These are phyloP conservation scores for Silvanus unidentatus DNA, from an alignment of 2,888 invertebrate genomes.

Conservation along the genomic window DNA sequence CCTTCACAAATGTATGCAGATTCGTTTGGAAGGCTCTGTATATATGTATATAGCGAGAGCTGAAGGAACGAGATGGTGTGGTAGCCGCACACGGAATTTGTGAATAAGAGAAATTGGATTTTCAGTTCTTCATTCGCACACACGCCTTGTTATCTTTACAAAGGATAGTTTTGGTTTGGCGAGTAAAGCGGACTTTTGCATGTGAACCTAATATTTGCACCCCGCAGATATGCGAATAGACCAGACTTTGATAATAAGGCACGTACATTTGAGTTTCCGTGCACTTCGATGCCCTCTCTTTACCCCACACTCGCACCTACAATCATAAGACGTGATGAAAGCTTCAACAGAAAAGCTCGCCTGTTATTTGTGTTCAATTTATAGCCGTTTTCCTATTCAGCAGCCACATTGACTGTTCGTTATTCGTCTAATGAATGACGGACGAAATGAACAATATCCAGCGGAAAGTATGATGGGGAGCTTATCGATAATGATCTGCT, in stretches of 20 bases:
- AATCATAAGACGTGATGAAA: too few relatives aligned
- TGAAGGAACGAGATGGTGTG: conserved; percentile 9
- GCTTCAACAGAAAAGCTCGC: too few relatives aligned
- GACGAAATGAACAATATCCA: too few relatives aligned
- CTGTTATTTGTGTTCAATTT: too few relatives aligned
- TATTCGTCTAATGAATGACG: too few relatives aligned
- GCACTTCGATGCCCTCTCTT: conserved; percentile 1
- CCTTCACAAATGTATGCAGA: conserved; percentile 45
- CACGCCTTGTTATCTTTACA: conserved; percentile 41
- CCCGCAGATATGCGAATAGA: conserved; percentile 2
- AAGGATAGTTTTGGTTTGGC: conserved; percentile 38
- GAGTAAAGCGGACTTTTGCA: conserved; percentile 34
- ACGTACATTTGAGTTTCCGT: conserved; percentile 10
- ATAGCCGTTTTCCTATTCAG: too few relatives aligned
- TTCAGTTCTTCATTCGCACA: conserved; percentile 40
- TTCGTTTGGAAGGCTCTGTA: conserved; percentile 23
- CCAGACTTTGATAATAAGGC: conserved; percentile 11
- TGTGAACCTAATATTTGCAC: conserved; percentile 38
- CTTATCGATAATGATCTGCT: too few relatives aligned
- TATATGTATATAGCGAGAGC: too few relatives aligned
- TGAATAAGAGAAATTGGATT: conserved; percentile 45
- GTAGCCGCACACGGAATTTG: conserved; percentile 34
- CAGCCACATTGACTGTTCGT: too few relatives aligned
- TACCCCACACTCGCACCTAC: too few relatives aligned
- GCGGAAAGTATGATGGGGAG: too few relatives aligned